These are phyloP conservation scores for Scaptomyza montana DNA, from an alignment of 1,140 invertebrate species.

Conservation along the genomic window DNA sequence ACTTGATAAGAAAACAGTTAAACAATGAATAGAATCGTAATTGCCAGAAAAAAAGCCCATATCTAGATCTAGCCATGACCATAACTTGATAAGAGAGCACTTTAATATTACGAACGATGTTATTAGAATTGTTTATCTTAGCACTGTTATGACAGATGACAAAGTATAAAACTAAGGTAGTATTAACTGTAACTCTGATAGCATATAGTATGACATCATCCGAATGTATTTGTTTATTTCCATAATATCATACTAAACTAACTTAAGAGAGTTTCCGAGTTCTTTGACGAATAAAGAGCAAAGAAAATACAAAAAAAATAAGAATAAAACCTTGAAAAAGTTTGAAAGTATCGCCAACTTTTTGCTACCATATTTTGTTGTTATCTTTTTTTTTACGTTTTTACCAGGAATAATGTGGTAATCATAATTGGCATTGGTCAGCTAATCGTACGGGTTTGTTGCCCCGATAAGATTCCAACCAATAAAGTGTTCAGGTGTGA, in stretches of 20 bases:
- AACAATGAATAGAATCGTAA: constrained; percentile 10
- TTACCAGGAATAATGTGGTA: neutral
- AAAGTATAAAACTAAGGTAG: too few species aligned
- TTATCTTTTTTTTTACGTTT: neutral
- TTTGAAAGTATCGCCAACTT: too few species aligned
- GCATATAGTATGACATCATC: too few species aligned
- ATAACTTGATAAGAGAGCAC: constrained; percentile 20
- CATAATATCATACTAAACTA: too few species aligned
- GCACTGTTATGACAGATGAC: too few species aligned
- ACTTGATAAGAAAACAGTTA: neutral
- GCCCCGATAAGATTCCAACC: constrained; percentile 24
- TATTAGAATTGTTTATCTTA: neutral
- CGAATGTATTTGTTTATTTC: too few species aligned
- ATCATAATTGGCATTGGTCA: constrained; percentile 32
- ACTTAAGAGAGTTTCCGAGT: too few species aligned
- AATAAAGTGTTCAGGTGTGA: neutral
- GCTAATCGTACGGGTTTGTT: constrained; percentile 11
- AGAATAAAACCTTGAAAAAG: too few species aligned
- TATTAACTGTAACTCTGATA: too few species aligned
- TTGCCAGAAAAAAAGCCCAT: constrained; percentile 10
- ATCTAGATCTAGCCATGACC: constrained; percentile 15
- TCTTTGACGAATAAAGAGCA: too few species aligned
- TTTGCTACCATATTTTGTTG: too few species aligned
- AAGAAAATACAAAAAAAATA: too few species aligned
- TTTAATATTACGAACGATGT: constrained; percentile 16